Conservation (phyloP, 2,797 vertebrate genomes). For the Ispidina picta region DNA sequence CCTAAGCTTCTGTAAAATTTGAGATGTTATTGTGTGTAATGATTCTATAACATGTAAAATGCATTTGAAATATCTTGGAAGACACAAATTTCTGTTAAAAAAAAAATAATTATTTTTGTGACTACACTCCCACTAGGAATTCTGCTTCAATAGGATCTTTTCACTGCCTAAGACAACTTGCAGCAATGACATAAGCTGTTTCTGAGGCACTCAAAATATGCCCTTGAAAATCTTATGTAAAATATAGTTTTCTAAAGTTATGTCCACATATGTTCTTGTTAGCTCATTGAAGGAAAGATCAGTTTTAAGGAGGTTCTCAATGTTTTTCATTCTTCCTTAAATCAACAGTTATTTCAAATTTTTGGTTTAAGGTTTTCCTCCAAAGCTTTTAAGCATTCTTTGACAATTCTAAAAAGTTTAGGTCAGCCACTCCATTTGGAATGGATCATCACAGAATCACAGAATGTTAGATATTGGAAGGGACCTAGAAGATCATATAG, state of each 20-base stretch:
- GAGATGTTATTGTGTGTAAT: neutral
- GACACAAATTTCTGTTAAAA: neutral
- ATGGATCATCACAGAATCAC: neutral
- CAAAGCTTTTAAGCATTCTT: neutral
- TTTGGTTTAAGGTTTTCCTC: neutral
- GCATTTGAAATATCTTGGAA: neutral
- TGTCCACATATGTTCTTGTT: neutral
- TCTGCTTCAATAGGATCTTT: neutral
- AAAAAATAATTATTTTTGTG: neutral
- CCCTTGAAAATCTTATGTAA: neutral
- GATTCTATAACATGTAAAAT: neutral
- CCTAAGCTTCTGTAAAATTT: neutral
- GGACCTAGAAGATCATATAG: no score
- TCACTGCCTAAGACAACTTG: rapidly evolving
- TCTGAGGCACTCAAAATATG: neutral
- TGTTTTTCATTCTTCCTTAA: neutral
- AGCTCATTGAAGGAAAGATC: neutral
- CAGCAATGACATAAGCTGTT: neutral
- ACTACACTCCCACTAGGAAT: neutral
- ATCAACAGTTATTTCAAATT: neutral
- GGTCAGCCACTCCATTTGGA: neutral
- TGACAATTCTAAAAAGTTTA: neutral
- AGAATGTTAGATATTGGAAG: no score
- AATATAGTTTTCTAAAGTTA: neutral
- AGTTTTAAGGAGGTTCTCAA: neutral